These are phyloP conservation scores for Prunella fulvescens DNA, from an alignment of 2,113 vertebrate genomes.

Conservation along the genomic window DNA sequence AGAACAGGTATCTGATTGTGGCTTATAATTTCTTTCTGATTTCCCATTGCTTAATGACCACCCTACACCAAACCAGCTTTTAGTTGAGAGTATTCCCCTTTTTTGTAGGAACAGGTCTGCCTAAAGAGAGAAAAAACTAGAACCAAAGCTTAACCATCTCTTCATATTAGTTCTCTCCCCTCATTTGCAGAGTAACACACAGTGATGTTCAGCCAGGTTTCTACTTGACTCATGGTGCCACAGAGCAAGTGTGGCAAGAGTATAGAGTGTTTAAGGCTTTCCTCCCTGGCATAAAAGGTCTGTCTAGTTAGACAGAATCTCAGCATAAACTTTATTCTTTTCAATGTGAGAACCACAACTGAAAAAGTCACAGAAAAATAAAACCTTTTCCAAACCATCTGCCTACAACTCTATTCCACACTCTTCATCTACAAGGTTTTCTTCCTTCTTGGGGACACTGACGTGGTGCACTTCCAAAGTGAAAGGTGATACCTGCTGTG, in stretches of 20 bases:
- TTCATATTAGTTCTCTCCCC: not conserved
- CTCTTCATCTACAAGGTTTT: not conserved
- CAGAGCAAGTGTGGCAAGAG: not conserved
- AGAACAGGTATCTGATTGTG: not conserved
- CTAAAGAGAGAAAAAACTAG: not conserved
- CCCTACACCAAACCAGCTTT: not conserved
- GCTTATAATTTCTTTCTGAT: not conserved
- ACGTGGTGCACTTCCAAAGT: not conserved
- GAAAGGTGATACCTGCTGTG: slow-evolving; percentile 4
- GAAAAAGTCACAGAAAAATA: not conserved
- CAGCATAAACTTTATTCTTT: not conserved
- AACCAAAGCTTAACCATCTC: not conserved
- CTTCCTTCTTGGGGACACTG: not conserved
- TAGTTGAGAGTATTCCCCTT: not conserved
- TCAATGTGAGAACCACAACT: not conserved
- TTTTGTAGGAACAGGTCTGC: not conserved
- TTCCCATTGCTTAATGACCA: not conserved
- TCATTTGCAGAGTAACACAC: not conserved
- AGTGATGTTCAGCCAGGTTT: not conserved
- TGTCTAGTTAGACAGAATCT: not conserved
- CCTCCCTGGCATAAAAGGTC: not conserved
- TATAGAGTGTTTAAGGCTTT: not conserved
- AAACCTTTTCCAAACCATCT: not conserved
- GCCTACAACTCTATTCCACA: not conserved
- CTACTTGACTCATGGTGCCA: not conserved